Evolutionary conservation across 64 coral and sea anemone genomes (phyloP), one percentile per base, ranked within the genome.

Genomic region (Montipora capricornis): DNA sequence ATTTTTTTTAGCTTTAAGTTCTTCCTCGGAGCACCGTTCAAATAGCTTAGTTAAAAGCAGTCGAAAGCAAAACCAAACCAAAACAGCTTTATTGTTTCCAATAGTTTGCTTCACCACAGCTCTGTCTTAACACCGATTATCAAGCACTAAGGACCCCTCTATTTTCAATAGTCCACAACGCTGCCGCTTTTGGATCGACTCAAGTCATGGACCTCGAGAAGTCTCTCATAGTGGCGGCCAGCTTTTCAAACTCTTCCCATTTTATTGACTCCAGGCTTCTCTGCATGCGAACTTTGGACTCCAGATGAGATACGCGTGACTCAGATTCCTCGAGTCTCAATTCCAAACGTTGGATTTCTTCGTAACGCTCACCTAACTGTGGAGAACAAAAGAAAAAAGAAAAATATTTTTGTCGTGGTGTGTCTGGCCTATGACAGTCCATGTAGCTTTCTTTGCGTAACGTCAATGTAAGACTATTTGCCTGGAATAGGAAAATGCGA

Each of bases 171-270:
- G 15, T 87, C 75, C 19, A 69, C 59, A 1, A 85, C 52, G 68
- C 74, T 87, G 1, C 88, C 94, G 61, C 89, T 85, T 66, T 93
- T 95, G 0, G 90, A 80, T 20, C 92, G 94, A 57, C 92, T 29
- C 29, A 29, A 29, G 29, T 98, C 62, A 95, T 95, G 8, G 90
- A 91, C 49, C 94, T 79, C 0, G 97, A 94, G 64, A 98, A 98
- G 3, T 93, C 88, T 75, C 91, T 96, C 97, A 98, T 98, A 8
- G 97, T 98, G 14, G 89, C 96, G 1, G 98, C 94, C 44, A 99
- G 67, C 74, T 99, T 99, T 64, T 99, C 95, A 87, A 99, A 99
- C 66, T 99, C 98, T 79, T 99, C 98, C 98, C 98, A 99, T 73
- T 99, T 99, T 37, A 99, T 96, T n/a, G 95, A 96, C 53, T 99